Evolutionary conservation across 2,888 invertebrate species (phyloP).

Genomic region (Eugnorisma glareosa): DNA sequence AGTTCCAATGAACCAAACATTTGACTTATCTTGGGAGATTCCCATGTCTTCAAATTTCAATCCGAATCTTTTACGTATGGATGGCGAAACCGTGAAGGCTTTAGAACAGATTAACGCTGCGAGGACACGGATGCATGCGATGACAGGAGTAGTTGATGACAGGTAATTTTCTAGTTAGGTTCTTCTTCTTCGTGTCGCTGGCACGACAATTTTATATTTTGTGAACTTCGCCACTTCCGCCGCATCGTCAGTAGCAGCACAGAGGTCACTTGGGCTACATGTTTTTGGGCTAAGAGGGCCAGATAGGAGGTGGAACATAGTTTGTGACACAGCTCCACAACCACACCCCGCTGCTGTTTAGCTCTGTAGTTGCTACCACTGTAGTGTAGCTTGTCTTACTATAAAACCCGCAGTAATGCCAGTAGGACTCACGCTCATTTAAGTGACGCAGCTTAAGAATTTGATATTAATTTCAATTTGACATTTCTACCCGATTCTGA

Average conservation of each 20-base stretch:
- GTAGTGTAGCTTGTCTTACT: background rate
- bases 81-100: slow-evolving; percentile 45
- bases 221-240: too few species aligned
- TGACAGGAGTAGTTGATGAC: slow-evolving; percentile 51
- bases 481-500: background rate
- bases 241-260: too few species aligned
- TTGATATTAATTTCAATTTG: background rate
- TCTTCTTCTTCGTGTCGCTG: too few species aligned
- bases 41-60: slow-evolving; percentile 33
- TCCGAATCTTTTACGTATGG: slow-evolving; percentile 52
- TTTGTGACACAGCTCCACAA: too few species aligned
- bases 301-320: too few species aligned
- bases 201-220: too few species aligned
- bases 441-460: background rate
- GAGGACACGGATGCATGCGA: slow-evolving; percentile 34
- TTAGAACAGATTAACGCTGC: slow-evolving; percentile 27
- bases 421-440: background rate
- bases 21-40: slow-evolving; percentile 45
- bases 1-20: slow-evolving; percentile 68
- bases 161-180: slow-evolving; percentile 44
- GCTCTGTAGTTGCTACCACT: background rate
- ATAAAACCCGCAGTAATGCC: background rate
- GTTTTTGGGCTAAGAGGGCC: too few species aligned
- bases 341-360: too few species aligned
- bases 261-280: too few species aligned